Evolutionary conservation across 2,113 vertebrate species (phyloP).

Genomic region (Balaeniceps rex): DNA sequence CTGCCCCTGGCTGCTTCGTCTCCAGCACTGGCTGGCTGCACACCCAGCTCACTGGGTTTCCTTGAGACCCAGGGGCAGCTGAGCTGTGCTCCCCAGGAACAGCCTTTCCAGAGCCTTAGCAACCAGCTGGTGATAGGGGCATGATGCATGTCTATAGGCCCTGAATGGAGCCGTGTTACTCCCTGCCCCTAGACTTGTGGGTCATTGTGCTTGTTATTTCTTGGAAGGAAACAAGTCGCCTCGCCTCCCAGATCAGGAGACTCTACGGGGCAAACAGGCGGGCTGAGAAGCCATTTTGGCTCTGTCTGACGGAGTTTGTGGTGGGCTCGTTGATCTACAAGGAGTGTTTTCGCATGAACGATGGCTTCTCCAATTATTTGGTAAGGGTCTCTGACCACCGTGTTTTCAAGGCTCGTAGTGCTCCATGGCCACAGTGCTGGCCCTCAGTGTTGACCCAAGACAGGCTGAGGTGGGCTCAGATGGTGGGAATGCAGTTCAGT

Average conservation of each 20-base stretch:
- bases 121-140: fast-evolving
- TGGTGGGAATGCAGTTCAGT: not conserved
- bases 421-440: not conserved
- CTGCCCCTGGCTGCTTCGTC: not conserved
- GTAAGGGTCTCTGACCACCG: conserved; percentile 59
- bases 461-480: not conserved
- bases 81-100: not conserved
- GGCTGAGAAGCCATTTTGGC: conserved; percentile 81
- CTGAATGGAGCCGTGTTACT: not conserved
- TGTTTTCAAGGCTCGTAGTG: not conserved
- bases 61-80: no score
- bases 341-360: conserved; percentile 92
- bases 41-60: not conserved
- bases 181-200: no score
- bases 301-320: conserved; percentile 81
- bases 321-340: conserved; percentile 77
- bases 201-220: not conserved
- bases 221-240: conserved; percentile 84
- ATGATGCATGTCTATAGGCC: not conserved
- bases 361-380: conserved; percentile 85
- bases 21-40: not conserved
- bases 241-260: conserved; percentile 87
- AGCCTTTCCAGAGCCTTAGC: not conserved
- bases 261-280: conserved; percentile 90
- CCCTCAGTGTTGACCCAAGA: not conserved